phyloP scores from a whole-genome alignment of 2,888 invertebrate genomes.

The Gymnosoma rotundatum region DNA sequence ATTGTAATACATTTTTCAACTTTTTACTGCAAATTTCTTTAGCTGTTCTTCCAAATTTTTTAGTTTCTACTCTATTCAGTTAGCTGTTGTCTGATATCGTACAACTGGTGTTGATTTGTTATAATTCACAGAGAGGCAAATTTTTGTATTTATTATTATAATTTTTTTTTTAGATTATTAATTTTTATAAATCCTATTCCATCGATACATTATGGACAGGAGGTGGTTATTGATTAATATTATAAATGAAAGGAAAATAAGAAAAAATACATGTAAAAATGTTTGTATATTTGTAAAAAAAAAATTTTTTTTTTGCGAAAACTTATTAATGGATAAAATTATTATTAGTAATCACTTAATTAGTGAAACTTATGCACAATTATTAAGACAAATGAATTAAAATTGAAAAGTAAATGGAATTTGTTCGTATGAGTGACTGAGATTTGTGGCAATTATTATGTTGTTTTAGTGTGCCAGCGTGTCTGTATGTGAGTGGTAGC shows the following conservation, averaged over 20 bases:
- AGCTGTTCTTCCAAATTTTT: slow-evolving; percentile 11
- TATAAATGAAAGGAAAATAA: slow-evolving; percentile 34
- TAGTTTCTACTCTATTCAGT: not conserved
- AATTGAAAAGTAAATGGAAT: slow-evolving; percentile 21
- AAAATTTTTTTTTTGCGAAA: slow-evolving; percentile 42
- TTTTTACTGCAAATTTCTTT: slow-evolving; percentile 40
- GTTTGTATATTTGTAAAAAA: slow-evolving; percentile 52
- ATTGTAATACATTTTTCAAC: slow-evolving; percentile 76
- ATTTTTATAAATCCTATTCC: slow-evolving; percentile 44
- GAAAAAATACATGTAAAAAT: slow-evolving; percentile 19
- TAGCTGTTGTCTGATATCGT: slow-evolving; percentile 19
- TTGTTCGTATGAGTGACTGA: slow-evolving; percentile 9
- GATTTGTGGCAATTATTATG: not conserved
- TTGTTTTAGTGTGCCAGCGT: not conserved
- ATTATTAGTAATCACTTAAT: slow-evolving; percentile 71
- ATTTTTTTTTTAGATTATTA: slow-evolving; percentile 15
- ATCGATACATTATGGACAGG: slow-evolving; percentile 43
- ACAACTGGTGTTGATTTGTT: slow-evolving; percentile 46
- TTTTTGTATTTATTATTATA: slow-evolving; percentile 27
- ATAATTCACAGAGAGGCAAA: slow-evolving; percentile 57
- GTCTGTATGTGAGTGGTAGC: slow-evolving; percentile 2
- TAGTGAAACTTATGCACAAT: slow-evolving; percentile 67
- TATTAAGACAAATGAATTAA: slow-evolving; percentile 62
- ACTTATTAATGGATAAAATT: slow-evolving; percentile 68
- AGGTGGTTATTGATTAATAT: slow-evolving; percentile 66